These are phyloP conservation scores for Trichogramma evanescens DNA, from an alignment of 2,888 invertebrate genomes.

Conservation along the genomic window DNA sequence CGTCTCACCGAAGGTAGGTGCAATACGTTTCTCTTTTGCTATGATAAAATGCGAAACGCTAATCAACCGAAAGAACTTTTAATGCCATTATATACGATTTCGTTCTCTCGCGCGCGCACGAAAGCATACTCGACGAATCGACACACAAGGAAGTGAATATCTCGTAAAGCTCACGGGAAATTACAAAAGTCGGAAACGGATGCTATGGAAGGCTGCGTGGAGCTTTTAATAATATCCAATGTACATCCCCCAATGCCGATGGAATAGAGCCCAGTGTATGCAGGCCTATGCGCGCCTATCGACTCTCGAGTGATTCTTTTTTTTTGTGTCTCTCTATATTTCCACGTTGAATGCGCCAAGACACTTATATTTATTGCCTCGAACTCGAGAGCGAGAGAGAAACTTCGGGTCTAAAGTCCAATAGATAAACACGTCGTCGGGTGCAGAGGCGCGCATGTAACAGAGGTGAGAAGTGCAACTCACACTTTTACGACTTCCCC, in stretches of 20 bases:
- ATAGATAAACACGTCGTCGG: constrained; percentile 1
- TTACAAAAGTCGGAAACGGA: constrained; percentile 47
- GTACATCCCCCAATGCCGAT: constrained; percentile 21
- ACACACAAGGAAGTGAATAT: constrained; percentile 18
- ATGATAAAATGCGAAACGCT: no score
- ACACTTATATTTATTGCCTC: no score
- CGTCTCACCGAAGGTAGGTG: no score
- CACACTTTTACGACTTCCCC: constrained; percentile 27
- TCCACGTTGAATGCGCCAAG: no score
- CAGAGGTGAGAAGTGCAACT: constrained; percentile 10
- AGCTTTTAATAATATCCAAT: constrained; percentile 44
- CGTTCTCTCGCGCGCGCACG: no score
- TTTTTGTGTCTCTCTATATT: not conserved
- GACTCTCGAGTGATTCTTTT: constrained; percentile 9
- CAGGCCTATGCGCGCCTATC: constrained; percentile 9
- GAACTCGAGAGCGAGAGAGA: not conserved
- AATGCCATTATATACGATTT: no score
- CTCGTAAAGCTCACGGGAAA: constrained; percentile 41
- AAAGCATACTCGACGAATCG: no score
- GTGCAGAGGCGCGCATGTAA: not conserved
- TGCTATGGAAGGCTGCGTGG: constrained; percentile 36
- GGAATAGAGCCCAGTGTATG: constrained; percentile 14
- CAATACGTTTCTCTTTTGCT: no score
- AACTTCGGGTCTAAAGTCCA: constrained; percentile 3
- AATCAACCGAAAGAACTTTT: no score